Evolutionary conservation across 64 coral and sea anemone genomes (phyloP).

Genomic region (Acropora tenuis): DNA sequence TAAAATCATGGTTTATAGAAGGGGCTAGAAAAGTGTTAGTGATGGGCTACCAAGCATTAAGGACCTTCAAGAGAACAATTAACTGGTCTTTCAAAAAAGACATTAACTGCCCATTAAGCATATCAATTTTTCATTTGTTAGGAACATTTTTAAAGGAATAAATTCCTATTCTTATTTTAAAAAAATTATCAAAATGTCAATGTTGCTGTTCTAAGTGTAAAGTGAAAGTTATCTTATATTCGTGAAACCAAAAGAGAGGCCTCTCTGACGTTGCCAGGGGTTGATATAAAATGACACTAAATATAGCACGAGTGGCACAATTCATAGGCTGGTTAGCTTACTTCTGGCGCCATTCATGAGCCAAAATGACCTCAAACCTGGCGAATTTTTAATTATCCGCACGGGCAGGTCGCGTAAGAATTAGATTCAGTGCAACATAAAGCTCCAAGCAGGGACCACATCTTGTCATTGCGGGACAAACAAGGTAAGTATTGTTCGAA

Average conservation of each 20-base stretch:
- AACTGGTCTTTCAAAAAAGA: constrained; percentile 6
- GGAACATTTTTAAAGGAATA: background rate
- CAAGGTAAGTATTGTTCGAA: background rate
- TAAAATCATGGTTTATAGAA: no score
- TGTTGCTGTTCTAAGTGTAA: background rate
- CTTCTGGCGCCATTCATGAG: background rate
- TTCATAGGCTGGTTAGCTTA: background rate
- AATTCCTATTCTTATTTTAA: background rate
- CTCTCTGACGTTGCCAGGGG: background rate
- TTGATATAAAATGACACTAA: background rate
- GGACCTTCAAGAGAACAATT: background rate
- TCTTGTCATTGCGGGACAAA: background rate
- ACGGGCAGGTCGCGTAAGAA: background rate
- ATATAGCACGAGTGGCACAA: background rate
- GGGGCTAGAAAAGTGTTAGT: no score
- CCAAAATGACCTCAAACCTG: constrained; percentile 31
- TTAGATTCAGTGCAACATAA: background rate
- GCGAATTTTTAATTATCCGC: constrained; percentile 2
- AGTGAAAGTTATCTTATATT: background rate
- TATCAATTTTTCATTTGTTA: constrained; percentile 14
- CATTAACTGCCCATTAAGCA: background rate
- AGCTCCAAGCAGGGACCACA: no score
- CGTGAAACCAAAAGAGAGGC: background rate
- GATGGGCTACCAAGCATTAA: no score
- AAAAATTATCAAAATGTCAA: background rate